A percentile compares a stretch with the other conserved stretches of the same genome.
Evolutionary conservation across 2,113 vertebrate genomes (phyloP).

Genomic region (Macquaria ambigua): DNA sequence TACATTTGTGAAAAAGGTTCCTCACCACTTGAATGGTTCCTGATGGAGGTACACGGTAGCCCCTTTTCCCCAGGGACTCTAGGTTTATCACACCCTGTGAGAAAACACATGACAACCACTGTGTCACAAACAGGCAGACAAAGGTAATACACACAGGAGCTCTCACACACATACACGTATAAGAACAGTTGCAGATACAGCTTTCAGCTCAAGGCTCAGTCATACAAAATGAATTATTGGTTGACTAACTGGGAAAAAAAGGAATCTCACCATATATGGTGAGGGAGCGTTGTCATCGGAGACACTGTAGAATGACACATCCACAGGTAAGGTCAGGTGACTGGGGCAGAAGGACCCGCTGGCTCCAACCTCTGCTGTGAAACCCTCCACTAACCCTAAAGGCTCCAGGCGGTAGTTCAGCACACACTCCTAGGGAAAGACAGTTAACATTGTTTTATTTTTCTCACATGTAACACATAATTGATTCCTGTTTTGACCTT

Average conservation of each 20-base stretch:
- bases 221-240: not conserved
- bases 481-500: not conserved
- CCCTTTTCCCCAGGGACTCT: conserved; percentile 98
- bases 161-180: not conserved
- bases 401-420: conserved; percentile 97
- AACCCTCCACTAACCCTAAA: conserved; percentile 92
- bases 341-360: conserved; percentile 98
- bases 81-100: conserved; percentile 96
- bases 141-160: conserved; percentile 1
- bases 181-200: not conserved
- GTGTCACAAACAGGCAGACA: conserved; percentile 17
- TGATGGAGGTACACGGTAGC: conserved; percentile 99
- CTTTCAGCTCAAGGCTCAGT: conserved; percentile 15
- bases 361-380: conserved; percentile 96
- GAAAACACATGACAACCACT: conserved; percentile 45
- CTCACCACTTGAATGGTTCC: conserved; percentile 99
- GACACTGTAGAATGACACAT: conserved; percentile 98
- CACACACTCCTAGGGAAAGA: conserved; percentile 91
- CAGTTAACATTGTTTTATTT: not conserved
- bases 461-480: not conserved
- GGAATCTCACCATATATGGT: conserved; percentile 93
- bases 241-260: not conserved
- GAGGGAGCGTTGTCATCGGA: conserved; percentile 99
- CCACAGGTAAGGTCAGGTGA: conserved; percentile 96
- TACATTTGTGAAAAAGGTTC: conserved; percentile 9